Evolutionary conservation across 2,888 invertebrate species (phyloP).

Genomic region (Morpho helenor): DNA sequence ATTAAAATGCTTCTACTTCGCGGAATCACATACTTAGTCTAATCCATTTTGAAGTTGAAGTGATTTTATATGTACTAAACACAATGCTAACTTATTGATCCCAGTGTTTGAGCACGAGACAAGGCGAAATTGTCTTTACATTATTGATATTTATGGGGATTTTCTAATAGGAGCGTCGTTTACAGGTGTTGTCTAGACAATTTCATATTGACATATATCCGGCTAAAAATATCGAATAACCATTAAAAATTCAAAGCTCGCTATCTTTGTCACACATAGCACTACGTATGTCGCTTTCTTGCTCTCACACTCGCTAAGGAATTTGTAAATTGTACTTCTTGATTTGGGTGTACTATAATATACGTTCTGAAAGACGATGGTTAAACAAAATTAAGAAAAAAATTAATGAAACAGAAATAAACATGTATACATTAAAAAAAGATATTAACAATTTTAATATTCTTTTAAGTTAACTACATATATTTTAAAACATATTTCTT

Average conservation of each 20-base stretch:
- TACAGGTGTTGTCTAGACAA: conserved; percentile 49
- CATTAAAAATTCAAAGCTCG: not conserved
- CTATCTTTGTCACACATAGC: conserved; percentile 25
- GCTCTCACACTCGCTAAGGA: conserved; percentile 8
- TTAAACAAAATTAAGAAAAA: not conserved
- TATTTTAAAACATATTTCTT: conserved; percentile 10
- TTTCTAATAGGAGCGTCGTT: conserved; percentile 57
- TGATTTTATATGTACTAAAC: conserved; percentile 16
- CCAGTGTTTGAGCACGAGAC: conserved; percentile 15
- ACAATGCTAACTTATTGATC: conserved; percentile 1
- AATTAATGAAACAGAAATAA: not conserved
- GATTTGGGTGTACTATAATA: conserved; percentile 31
- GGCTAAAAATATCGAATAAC: conserved; percentile 24
- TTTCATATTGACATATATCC: conserved; percentile 46
- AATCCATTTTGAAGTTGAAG: conserved; percentile 32
- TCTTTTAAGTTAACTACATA: not conserved
- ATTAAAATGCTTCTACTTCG: conserved; percentile 64
- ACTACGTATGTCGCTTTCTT: conserved; percentile 16
- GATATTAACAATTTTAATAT: not conserved
- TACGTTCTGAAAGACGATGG: conserved; percentile 42
- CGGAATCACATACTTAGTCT: conserved; percentile 37
- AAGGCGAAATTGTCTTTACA: conserved; percentile 48
- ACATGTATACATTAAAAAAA: not conserved
- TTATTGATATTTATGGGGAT: conserved; percentile 48
- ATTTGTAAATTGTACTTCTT: conserved; percentile 4